phyloP scores from a whole-genome alignment of 2,888 invertebrate species.

The Sipunculus nudus region DNA sequence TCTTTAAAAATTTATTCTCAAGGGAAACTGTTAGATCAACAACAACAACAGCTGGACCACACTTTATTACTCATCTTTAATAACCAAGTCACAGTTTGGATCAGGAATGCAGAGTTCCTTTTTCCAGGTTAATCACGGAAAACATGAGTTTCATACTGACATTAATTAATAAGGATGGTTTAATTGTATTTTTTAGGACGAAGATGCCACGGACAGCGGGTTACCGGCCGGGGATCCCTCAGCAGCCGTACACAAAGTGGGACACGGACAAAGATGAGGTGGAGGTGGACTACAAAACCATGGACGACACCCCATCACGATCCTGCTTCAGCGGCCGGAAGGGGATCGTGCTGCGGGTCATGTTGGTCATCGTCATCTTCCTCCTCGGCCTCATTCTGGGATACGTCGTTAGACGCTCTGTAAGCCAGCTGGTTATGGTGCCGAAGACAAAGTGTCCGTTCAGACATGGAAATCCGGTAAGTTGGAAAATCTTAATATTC shows the following conservation, averaged over 20 bases:
- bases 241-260: conserved; percentile 39
- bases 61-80: too few relatives aligned
- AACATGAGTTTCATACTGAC: too few relatives aligned
- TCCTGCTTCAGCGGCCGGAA: conserved; percentile 31
- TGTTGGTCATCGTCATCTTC: conserved; percentile 32
- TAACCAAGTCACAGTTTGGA: too few relatives aligned
- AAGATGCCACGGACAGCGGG: conserved; percentile 17
- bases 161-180: too few relatives aligned
- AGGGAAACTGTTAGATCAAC: too few relatives aligned
- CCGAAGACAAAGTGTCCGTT: not conserved
- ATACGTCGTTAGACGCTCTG: conserved; percentile 25
- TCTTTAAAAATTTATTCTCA: too few relatives aligned
- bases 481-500: too few relatives aligned
- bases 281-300: conserved; percentile 38
- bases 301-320: conserved; percentile 17
- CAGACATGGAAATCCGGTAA: conserved; percentile 2
- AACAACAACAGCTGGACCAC: too few relatives aligned
- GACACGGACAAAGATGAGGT: conserved; percentile 40
- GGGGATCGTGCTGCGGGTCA: conserved; percentile 24
- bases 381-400: conserved; percentile 34
- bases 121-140: too few relatives aligned
- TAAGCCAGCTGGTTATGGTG: conserved; percentile 13
- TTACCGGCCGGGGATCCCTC: conserved; percentile 32
- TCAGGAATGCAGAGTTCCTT: too few relatives aligned
- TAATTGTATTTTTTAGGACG: too few relatives aligned